A percentile compares a stretch with the other conserved stretches of the same genome.
Evolutionary conservation across 2,888 invertebrate genomes (phyloP).

Genomic region (Chrysolina haemoptera): DNA sequence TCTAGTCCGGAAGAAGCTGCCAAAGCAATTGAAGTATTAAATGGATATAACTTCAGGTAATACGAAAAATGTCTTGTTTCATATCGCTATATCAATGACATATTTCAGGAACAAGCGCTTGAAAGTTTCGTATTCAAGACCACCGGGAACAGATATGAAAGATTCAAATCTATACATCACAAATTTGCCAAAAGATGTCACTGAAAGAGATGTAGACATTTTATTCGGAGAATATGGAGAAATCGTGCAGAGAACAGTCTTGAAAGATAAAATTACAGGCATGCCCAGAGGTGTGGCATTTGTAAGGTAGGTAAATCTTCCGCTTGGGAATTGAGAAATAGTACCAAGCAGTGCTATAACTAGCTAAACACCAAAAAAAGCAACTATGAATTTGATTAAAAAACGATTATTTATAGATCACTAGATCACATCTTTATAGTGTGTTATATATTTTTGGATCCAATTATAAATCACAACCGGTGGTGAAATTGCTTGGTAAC

Average conservation of each 20-base stretch:
- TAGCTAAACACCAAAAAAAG: not conserved
- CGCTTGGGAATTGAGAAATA: not conserved
- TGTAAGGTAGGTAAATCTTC: slow-evolving; percentile 78
- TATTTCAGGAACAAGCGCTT: slow-evolving; percentile 86
- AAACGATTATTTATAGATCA: too few species aligned
- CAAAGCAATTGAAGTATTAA: slow-evolving; percentile 88
- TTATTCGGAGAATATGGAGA: slow-evolving; percentile 91
- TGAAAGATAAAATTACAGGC: slow-evolving; percentile 91
- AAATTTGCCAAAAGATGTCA: slow-evolving; percentile 89
- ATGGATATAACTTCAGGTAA: slow-evolving; percentile 75
- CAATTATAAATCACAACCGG: too few species aligned
- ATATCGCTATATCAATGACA: slow-evolving; percentile 12
- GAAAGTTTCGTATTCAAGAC: slow-evolving; percentile 94
- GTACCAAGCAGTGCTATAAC: not conserved
- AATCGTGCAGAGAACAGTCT: slow-evolving; percentile 92
- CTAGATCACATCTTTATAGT: too few species aligned
- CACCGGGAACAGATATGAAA: slow-evolving; percentile 92
- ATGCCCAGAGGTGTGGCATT: slow-evolving; percentile 93
- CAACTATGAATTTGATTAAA: not conserved
- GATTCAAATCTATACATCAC: slow-evolving; percentile 96
- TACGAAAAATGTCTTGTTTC: slow-evolving; percentile 8
- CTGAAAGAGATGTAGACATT: slow-evolving; percentile 86
- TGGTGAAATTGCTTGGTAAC: too few species aligned
- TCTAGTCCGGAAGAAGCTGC: slow-evolving; percentile 87
- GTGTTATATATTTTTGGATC: too few species aligned